Evolutionary conservation across 1,140 invertebrate species (phyloP).

Genomic region (Diorhabda carinulata): DNA sequence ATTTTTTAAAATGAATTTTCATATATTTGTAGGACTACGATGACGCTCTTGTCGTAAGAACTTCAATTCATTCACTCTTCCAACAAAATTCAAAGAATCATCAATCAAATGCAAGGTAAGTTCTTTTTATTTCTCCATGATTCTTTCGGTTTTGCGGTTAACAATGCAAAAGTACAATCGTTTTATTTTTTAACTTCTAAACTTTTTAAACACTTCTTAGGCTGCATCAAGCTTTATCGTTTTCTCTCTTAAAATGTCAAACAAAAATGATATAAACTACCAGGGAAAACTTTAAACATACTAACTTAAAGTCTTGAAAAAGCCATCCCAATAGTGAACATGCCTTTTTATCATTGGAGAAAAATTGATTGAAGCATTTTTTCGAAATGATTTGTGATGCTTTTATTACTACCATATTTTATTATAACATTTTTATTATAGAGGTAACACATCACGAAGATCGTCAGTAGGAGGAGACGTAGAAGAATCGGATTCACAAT

Average conservation of each 20-base stretch:
- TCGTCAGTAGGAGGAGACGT: conserved; percentile 54
- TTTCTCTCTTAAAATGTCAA: no score
- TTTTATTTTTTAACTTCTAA: no score
- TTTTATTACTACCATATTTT: conserved; percentile 15
- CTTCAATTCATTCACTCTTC: conserved; percentile 38
- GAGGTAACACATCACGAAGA: conserved; percentile 51
- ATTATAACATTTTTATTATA: conserved; percentile 1
- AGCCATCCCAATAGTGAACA: no score
- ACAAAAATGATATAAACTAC: no score
- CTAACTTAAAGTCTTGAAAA: no score
- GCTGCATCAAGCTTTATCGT: no score
- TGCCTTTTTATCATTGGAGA: neutral
- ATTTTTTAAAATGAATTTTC: conserved; percentile 8
- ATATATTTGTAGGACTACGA: conserved; percentile 38
- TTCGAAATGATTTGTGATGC: neutral
- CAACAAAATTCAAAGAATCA: conserved; percentile 34
- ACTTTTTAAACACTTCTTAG: no score
- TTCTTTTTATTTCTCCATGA: neutral
- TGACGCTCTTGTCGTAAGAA: conserved; percentile 34
- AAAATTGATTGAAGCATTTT: neutral
- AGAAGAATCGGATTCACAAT: conserved; percentile 69
- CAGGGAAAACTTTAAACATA: no score
- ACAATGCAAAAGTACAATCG: neutral
- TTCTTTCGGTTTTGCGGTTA: neutral
- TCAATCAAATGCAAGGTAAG: conserved; percentile 30